Conservation (phyloP, 2,113 vertebrate species). For the Poecile atricapillus region DNA sequence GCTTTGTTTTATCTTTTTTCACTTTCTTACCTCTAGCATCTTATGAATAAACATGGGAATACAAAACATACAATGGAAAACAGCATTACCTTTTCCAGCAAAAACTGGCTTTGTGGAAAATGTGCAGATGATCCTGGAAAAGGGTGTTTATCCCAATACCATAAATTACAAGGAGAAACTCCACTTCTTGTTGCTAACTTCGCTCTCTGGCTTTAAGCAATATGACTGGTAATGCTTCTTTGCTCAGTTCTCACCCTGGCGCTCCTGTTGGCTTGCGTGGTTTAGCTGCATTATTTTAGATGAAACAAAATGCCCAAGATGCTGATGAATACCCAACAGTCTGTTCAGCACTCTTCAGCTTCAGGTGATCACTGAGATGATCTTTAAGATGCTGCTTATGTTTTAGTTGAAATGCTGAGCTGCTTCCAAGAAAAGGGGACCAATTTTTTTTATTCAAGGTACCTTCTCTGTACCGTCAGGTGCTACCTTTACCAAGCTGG, state of each 20-base stretch:
- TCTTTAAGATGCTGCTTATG: not conserved
- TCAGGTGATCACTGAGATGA: not conserved
- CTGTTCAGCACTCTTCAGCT: not conserved
- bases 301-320: not conserved
- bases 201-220: not conserved
- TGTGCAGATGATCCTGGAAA: conserved; percentile 74
- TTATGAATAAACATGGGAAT: conserved; percentile 78
- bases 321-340: not conserved
- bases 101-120: conserved; percentile 75
- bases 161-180: conserved; percentile 82
- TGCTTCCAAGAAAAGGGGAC: not conserved
- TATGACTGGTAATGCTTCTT: not conserved
- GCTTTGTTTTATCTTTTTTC: not conserved
- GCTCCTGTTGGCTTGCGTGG: not conserved
- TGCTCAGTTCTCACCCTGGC: not conserved
- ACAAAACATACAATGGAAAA: conserved; percentile 82
- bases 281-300: not conserved
- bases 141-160: conserved; percentile 80
- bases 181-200: conserved; percentile 82
- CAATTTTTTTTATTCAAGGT: not conserved
- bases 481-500: not conserved
- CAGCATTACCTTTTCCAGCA: conserved; percentile 79
- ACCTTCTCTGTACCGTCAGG: not conserved
- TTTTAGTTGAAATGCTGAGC: not conserved
- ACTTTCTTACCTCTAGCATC: conserved; percentile 61